A percentile compares a stretch with the other conserved stretches of the same genome.
Evolutionary conservation across 2,888 invertebrate genomes (phyloP).

Genomic region (Drymonia ruficornis): DNA sequence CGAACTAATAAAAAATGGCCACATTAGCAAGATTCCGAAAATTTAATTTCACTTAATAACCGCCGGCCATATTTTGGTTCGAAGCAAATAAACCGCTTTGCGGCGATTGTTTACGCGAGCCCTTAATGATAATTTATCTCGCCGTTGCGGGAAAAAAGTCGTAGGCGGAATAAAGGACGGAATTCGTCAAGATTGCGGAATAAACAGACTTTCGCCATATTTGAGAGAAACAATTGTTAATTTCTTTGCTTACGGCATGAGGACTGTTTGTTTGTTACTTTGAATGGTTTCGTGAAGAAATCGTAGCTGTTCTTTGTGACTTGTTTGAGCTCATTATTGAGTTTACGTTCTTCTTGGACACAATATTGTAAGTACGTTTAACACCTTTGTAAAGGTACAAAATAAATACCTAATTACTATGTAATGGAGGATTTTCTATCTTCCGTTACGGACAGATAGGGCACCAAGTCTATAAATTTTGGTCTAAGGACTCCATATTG

Average conservation of each 20-base stretch:
- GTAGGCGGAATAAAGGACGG: slow-evolving; percentile 21
- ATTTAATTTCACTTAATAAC: slow-evolving; percentile 23
- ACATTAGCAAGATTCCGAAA: not conserved
- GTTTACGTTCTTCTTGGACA: too few relatives aligned
- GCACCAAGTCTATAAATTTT: too few relatives aligned
- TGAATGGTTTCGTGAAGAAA: not conserved
- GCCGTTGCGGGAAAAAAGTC: slow-evolving; percentile 39
- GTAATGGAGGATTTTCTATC: too few relatives aligned
- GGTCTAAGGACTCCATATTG: too few relatives aligned
- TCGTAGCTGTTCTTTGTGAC: not conserved
- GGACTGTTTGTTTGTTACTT: not conserved
- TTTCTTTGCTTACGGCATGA: not conserved
- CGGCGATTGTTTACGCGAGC: slow-evolving; percentile 50
- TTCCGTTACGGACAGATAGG: too few relatives aligned
- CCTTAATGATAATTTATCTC: slow-evolving; percentile 57
- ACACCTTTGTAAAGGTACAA: too few relatives aligned
- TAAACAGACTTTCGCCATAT: not conserved
- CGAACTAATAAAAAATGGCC: not conserved
- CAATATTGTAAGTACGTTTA: too few relatives aligned
- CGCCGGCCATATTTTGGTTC: slow-evolving; percentile 32
- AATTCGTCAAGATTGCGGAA: slow-evolving; percentile 46
- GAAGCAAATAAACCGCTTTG: slow-evolving; percentile 28
- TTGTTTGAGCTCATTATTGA: too few relatives aligned
- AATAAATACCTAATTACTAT: too few relatives aligned
- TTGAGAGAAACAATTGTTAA: not conserved